Conservation (phyloP, 1,140 invertebrate species). For the Patella vulgata region DNA sequence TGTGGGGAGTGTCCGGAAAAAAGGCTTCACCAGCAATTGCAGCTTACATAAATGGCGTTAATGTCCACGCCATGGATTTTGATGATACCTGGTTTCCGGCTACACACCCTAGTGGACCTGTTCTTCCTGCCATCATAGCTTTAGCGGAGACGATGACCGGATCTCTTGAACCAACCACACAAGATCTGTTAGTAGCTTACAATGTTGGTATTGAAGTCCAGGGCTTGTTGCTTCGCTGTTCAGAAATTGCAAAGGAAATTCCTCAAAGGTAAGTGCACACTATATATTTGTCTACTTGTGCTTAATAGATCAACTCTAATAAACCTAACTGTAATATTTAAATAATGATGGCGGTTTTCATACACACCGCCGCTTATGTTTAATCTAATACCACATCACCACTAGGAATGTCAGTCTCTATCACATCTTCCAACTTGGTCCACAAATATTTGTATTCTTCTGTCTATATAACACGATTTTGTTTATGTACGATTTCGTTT, state of each 20-base stretch:
- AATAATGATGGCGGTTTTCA: too few species aligned
- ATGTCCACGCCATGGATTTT: constrained; percentile 55
- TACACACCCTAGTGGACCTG: constrained; percentile 52
- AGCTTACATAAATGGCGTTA: constrained; percentile 49
- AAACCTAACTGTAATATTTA: constrained; percentile 5
- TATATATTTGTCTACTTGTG: background rate
- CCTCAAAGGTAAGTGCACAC: constrained; percentile 40
- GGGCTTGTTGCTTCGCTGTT: constrained; percentile 45
- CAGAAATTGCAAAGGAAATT: constrained; percentile 40
- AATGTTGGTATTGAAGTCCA: constrained; percentile 55
- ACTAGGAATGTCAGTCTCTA: background rate
- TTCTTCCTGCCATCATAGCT: constrained; percentile 50
- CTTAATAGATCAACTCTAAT: background rate
- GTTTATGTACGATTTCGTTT: too few species aligned
- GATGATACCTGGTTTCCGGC: constrained; percentile 57
- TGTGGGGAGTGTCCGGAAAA: constrained; percentile 44
- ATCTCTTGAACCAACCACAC: constrained; percentile 21
- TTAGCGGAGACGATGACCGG: constrained; percentile 39
- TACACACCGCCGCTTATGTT: too few species aligned
- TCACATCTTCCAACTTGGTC: background rate
- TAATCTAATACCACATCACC: background rate
- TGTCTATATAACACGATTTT: too few species aligned
- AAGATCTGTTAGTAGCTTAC: constrained; percentile 51
- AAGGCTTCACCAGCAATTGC: constrained; percentile 38
- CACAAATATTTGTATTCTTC: background rate